Conservation (phyloP, 1,140 invertebrate species). For the Halyomorpha halys region DNA sequence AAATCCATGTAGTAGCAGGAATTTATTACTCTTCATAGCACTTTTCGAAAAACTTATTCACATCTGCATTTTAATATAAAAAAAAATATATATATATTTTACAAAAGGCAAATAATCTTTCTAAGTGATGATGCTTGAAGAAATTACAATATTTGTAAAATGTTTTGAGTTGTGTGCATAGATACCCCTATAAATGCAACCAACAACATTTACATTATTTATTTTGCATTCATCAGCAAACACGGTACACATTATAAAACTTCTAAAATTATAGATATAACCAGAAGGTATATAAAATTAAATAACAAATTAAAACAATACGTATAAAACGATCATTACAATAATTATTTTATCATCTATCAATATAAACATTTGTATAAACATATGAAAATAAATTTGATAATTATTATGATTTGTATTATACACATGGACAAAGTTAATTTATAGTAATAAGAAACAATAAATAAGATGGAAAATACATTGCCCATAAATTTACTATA, state of each 20-base stretch:
- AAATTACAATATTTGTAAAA: too few relatives aligned
- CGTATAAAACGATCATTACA: slow-evolving; percentile 11
- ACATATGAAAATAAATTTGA: slow-evolving; percentile 19
- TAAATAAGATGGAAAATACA: slow-evolving; percentile 11
- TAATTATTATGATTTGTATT: slow-evolving; percentile 15
- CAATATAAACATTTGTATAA: slow-evolving; percentile 18
- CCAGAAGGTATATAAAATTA: slow-evolving; percentile 10
- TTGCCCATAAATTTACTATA: slow-evolving; percentile 7
- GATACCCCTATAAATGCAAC: slow-evolving; percentile 10
- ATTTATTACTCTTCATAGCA: background rate
- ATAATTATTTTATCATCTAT: slow-evolving; percentile 8
- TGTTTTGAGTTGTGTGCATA: slow-evolving; percentile 3
- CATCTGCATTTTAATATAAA: background rate
- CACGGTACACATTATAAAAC: slow-evolving; percentile 1
- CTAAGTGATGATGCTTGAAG: too few relatives aligned
- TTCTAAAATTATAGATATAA: slow-evolving; percentile 8
- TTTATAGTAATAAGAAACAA: slow-evolving; percentile 1
- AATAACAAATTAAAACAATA: slow-evolving; percentile 17
- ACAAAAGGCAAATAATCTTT: background rate
- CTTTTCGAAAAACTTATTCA: background rate
- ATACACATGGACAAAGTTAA: slow-evolving; percentile 18
- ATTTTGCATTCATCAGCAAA: background rate
- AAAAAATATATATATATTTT: background rate
- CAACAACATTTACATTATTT: slow-evolving; percentile 11
- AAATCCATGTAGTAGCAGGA: slow-evolving; percentile 17